Evolutionary conservation across 2,113 vertebrate genomes (phyloP), one percentile per base, ranked within the genome.

Genomic region (Notarius lentiginosus): DNA sequence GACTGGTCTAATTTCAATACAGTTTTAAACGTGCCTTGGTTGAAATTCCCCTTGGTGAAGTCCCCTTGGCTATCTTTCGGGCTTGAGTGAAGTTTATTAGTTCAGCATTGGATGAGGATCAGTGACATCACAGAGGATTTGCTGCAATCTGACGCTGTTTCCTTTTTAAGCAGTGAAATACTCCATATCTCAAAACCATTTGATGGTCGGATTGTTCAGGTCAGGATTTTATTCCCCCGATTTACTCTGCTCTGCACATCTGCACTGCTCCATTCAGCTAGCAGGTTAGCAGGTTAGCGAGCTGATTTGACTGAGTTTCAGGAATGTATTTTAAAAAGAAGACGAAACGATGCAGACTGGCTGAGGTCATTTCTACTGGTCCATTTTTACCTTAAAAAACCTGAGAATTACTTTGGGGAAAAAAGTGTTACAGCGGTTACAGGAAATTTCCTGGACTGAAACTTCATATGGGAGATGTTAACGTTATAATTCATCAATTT

Each of bases 371-470:
- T 66, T 66, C 7, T 51, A 7, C 51, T 63, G 80, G 60, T 82
- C 11, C 22, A n/a, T 47, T 82, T 82, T 82, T 47, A 82, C 81
- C 81, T 66, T 17, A 82, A 82, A 82, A 65, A 82, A 66, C 41
- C 81, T 66, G 41, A 51, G 24, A 66, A 82, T 65, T 82, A 66
- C 66, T 82, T 82, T 49, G 58, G 30, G 0, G 49, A 63, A 24
- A n/a, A 82, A 66, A 18, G 61, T 63, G 58, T 82, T 66, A 61
- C 66, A 82, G 66, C 53, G 81, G 81, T 82, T 41, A 82, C 81
- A 82, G 81, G 66, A 82, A 82, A 82, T 82, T 82, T 66, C 61
- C 81, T 82, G 81, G 12, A 66, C 81, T 82, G 81, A 82, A 66
- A 82, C 34, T 27, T 61, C 81, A 82, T 82, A 82, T 66, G 81